These are phyloP conservation scores for Agrochola lota DNA, from an alignment of 2,888 invertebrate species.

Conservation along the genomic window DNA sequence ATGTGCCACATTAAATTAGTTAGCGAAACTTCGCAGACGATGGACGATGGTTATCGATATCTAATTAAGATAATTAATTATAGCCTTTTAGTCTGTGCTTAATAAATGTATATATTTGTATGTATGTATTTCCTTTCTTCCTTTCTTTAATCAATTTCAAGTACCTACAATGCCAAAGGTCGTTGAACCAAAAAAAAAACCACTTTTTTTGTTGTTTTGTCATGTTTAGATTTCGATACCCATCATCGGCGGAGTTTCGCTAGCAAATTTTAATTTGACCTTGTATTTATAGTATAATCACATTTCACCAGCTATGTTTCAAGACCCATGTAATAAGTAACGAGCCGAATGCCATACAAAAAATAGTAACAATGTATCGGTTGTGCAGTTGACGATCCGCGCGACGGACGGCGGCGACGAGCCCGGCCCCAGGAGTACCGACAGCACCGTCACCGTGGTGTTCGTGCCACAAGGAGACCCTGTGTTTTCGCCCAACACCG, in stretches of 20 bases:
- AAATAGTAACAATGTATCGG: neutral
- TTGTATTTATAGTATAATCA: neutral
- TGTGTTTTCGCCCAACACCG: conserved; percentile 73
- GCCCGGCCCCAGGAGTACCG: conserved; percentile 73
- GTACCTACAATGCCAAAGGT: neutral
- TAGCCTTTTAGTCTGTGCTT: no score
- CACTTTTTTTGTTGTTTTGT: neutral
- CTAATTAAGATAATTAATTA: no score
- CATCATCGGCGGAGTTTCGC: neutral
- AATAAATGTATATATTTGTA: no score
- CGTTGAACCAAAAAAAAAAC: neutral
- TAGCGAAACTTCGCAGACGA: neutral
- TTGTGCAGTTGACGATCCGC: conserved; percentile 83
- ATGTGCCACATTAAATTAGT: neutral
- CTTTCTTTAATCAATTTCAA: neutral
- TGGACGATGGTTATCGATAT: neutral
- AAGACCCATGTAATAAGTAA: no score
- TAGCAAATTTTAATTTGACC: neutral
- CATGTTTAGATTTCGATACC: neutral
- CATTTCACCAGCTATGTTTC: neutral
- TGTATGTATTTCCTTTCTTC: no score
- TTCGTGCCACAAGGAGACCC: conserved; percentile 88
- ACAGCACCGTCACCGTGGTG: conserved; percentile 77
- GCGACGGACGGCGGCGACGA: conserved; percentile 88
- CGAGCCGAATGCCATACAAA: neutral